Base-by-base conservation (phyloP, 2,113 vertebrate species). In the Ptilonorhynchus violaceus region DNA sequence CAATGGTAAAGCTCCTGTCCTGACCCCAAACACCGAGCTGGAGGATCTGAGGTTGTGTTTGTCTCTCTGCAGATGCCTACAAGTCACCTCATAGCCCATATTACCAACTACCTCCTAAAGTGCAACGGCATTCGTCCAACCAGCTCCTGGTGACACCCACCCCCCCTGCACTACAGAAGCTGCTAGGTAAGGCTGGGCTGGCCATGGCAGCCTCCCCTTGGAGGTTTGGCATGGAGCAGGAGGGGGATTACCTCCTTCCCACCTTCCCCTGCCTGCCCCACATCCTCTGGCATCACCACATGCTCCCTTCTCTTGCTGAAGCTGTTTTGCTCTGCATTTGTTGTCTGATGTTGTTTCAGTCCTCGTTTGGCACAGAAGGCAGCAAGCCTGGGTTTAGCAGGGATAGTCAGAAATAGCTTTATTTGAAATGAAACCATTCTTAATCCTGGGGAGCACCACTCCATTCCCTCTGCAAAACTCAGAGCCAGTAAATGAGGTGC, bases 71-170 rank as follows among this genome's bases (percentile, higher is more conserved):
- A 99, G 99, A 99, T 98, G 98, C 98, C 50, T 99, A 99, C 98
- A 98, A 98, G 98, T 98, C 99, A 98, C 98, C 99, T 98, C 99
- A 99, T 90, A 99, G 99, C 96, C 98, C 99, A 13, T 99, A 98
- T 97, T 99, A 99, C 97, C 99, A 99, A 98, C 99, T 99, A 99
- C 99, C 99, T 99, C 99, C 99, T 39, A 99, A 99, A 98, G 98
- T 99, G 95, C 99, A 99, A 96, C 98, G 99, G 97, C 99, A 99
- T 96, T 98, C 99, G 44, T 97, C 99, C 11, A 98, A 98, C 97
- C 99, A 99, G 93, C 98, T 99, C 94, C 98, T 99, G 97, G 97
- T 98, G 96, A 97, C 99, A n/a, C 98, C 98, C 20, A 99, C 99
- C 92, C 99, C 99, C 5, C 99, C 99, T 25, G 99, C 98, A 91